Percentiles rank a stretch among this genome's conserved stretches.
Evolutionary conservation across 2,888 invertebrate species (phyloP).

Genomic region (Drosophila melanosoma): DNA sequence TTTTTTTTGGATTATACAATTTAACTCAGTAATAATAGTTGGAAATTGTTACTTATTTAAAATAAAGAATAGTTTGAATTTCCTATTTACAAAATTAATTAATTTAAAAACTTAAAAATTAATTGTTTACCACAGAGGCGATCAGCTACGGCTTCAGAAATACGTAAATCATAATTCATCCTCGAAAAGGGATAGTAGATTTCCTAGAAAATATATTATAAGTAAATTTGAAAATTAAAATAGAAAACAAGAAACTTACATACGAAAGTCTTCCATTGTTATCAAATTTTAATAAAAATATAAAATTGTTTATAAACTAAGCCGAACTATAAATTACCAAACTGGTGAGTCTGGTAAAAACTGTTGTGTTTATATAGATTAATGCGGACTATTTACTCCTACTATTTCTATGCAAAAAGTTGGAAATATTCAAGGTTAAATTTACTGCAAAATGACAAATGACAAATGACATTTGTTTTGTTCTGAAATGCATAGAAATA

Average conservation of each 20-base stretch:
- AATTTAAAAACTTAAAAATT: not conserved
- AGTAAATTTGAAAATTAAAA: not conserved
- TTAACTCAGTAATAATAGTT: not conserved
- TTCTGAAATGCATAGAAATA: not conserved
- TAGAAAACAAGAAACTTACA: not conserved
- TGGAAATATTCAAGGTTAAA: not conserved
- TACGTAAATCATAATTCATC: not conserved
- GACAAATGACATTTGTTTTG: slow-evolving; percentile 3
- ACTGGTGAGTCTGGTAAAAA: not conserved
- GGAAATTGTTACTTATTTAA: not conserved
- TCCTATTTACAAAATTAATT: not conserved
- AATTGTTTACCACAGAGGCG: too few species aligned
- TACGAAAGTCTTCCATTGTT: not conserved
- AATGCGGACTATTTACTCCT: not conserved
- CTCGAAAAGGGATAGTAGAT: not conserved
- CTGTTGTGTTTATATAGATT: not conserved
- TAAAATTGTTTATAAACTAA: not conserved
- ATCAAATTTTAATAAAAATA: not conserved
- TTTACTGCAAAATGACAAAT: not conserved
- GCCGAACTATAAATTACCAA: not conserved
- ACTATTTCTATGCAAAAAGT: not conserved
- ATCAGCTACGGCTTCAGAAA: not conserved
- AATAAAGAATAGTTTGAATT: accelerated
- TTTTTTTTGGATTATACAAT: too few species aligned
- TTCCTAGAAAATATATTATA: not conserved